A percentile compares a stretch with the other conserved stretches of the same genome.
Evolutionary conservation across 2,797 vertebrate genomes (phyloP).

Genomic region (Amniataba percoides): DNA sequence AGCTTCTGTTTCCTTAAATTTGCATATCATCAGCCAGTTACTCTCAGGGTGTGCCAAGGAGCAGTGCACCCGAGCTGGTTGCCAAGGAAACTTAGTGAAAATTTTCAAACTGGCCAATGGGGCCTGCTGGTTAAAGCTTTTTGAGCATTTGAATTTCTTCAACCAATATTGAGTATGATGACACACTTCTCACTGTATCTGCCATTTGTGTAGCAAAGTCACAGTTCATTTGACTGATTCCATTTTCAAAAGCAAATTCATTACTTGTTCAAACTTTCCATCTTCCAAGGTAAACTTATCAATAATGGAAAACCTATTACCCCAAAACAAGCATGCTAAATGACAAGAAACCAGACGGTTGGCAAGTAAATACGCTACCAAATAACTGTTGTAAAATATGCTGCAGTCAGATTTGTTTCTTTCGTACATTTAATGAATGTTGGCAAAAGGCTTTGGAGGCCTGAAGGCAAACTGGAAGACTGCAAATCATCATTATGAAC

Average conservation of each 20-base stretch:
- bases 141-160: constrained; percentile 21
- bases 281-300: not conserved
- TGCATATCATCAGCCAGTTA: constrained; percentile 63
- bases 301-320: not conserved
- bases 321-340: not conserved
- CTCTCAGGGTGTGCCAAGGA: constrained; percentile 53
- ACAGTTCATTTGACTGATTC: constrained; percentile 22
- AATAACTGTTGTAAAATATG: not conserved
- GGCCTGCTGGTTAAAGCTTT: constrained; percentile 39
- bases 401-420: not conserved
- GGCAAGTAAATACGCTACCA: not conserved
- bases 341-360: not conserved
- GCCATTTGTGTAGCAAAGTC: constrained; percentile 18
- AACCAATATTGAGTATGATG: constrained; percentile 1
- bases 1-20: constrained; percentile 56
- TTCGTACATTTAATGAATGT: not conserved
- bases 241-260: constrained; percentile 4
- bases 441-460: not conserved
- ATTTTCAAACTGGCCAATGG: constrained; percentile 50
- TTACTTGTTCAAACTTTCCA: constrained; percentile 3
- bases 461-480: not conserved
- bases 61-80: constrained; percentile 58
- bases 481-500: not conserved
- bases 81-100: constrained; percentile 70
- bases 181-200: not conserved